Conservation (phyloP, 1,140 invertebrate genomes). For the Procambarus virginalis region DNA sequence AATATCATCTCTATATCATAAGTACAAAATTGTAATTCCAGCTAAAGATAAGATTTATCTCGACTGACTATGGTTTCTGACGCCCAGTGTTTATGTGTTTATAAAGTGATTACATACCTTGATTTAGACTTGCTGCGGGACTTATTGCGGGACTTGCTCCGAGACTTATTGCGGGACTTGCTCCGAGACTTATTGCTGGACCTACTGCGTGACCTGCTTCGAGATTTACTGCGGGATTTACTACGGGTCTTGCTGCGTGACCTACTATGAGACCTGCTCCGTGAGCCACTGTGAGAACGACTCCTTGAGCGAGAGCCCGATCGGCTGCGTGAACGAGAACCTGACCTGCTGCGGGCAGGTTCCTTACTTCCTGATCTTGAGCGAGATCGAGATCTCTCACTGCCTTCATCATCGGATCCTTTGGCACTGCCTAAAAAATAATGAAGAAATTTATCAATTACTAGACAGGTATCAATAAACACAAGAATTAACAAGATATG, state of each 20-base stretch:
- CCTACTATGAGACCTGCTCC: background rate
- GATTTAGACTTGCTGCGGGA: background rate
- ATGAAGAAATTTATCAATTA: too few relatives aligned
- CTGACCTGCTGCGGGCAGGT: constrained; percentile 9
- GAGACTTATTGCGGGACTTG: background rate
- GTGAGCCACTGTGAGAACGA: background rate
- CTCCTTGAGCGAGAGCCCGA: background rate
- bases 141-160: background rate
- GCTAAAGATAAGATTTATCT: too few relatives aligned
- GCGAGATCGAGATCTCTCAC: constrained; percentile 58
- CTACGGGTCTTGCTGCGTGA: background rate
- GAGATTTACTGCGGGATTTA: background rate
- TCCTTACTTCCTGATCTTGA: constrained; percentile 61
- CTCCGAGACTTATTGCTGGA: background rate
- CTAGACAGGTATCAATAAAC: too few relatives aligned
- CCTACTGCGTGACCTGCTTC: background rate
- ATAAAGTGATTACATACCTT: background rate
- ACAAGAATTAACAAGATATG: too few relatives aligned
- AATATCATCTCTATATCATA: too few relatives aligned
- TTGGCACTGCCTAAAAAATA: constrained; percentile 49
- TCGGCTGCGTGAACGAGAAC: constrained; percentile 40
- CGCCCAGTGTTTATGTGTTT: too few relatives aligned
- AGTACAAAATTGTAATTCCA: too few relatives aligned
- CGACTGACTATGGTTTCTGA: too few relatives aligned
- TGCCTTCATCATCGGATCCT: constrained; percentile 58